Base-by-base conservation (phyloP, 2,113 vertebrate species). In the Polypterus bichir region DNA sequence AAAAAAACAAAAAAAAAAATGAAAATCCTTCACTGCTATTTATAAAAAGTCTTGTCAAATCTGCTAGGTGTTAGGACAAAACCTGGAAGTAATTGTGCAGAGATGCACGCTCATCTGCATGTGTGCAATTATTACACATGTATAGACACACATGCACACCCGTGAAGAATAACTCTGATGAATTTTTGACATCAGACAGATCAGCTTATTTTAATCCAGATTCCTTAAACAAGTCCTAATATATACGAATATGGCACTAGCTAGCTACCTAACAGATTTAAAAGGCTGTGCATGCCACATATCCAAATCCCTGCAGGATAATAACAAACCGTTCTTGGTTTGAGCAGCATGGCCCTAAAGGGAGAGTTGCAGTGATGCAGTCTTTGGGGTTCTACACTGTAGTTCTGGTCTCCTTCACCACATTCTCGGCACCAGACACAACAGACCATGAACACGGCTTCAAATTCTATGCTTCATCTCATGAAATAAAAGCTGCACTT, bases 11-110 rank as follows among this genome's bases (percentile, higher is more conserved):
- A 53, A 48, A 10, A 44, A 64, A 61, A 62, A 64, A 59, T 49
- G 27, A 64, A 64, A 67, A 68, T 72, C 79, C 81, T 86, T 84
- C 82, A 80, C 71, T 79, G 78, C 72, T 76, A 67, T 68, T 64
- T 71, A 66, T 65, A 69, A 27, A 27, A 27, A 27, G 27, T 27
- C 27, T 27, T 27, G 27, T 27, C 27, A 27, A 27, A 27, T 27
- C 27, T 27, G 27, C 27, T 27, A 27, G 27, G 27, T 2, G 27
- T 27, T 27, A 27, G 27, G 27, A 27, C 27, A 27, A 27, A 27
- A 27, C 27, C 27, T 27, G 27, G 27, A 27, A 27, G 27, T 27
- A 27, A 27, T 27, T 27, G 27, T 27, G 27, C 27, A 27, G 27
- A 27, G 27, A 27, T 27, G 27, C 27, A 27, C 27, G 27, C 27